These are phyloP conservation scores for Pituophis catenifer DNA, from an alignment of 2,113 vertebrate genomes.

Conservation along the genomic window DNA sequence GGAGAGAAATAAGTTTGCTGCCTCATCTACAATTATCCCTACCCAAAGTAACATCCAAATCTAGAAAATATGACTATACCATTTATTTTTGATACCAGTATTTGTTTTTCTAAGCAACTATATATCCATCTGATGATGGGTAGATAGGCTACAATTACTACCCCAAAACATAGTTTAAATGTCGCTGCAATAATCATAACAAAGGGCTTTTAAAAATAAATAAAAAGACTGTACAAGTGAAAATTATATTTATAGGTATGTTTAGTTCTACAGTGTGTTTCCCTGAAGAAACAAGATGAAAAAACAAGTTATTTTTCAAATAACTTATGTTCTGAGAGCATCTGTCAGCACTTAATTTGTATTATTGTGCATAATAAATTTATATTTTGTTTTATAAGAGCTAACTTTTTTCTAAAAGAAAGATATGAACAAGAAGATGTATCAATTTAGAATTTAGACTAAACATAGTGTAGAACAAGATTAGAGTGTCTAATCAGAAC, in stretches of 20 bases:
- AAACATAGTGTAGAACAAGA: background rate
- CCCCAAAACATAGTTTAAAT: background rate
- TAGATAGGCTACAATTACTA: background rate
- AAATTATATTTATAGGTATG: background rate
- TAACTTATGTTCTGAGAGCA: constrained; percentile 44
- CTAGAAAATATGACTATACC: background rate
- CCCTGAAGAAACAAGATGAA: constrained; percentile 18
- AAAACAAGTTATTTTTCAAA: constrained; percentile 19
- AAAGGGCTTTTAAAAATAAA: constrained; percentile 32
- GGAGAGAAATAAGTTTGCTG: background rate
- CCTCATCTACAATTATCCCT: background rate
- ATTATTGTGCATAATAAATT: background rate
- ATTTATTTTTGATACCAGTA: background rate
- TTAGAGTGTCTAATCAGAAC: background rate
- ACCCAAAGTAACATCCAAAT: background rate
- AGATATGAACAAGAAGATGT: constrained; percentile 1
- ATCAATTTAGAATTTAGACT: background rate
- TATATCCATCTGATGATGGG: background rate
- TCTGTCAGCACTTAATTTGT: constrained; percentile 21
- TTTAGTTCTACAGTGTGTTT: constrained; percentile 38
- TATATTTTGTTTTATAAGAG: background rate
- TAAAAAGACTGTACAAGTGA: constrained; percentile 31
- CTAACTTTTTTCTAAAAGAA: background rate
- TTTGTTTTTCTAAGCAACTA: background rate
- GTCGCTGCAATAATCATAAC: constrained; percentile 19